Evolutionary conservation across 1,140 invertebrate genomes (phyloP), one percentile per base, ranked within the genome.

Genomic region (Trachymyrmex septentrionalis): DNA sequence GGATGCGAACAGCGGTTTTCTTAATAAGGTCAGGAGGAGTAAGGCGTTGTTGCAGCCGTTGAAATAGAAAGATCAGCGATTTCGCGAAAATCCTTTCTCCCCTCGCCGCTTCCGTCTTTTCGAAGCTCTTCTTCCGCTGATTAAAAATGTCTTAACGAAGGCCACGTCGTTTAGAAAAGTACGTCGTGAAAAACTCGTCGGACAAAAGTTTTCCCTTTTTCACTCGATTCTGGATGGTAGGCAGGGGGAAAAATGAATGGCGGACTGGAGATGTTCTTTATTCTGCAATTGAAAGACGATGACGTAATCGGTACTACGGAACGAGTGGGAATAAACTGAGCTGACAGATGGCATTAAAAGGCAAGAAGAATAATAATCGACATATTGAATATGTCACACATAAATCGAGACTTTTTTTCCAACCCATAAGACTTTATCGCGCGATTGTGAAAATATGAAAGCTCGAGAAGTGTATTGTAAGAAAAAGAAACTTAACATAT

Each of bases 141-240:
- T 93, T 93, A 92, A 92, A 92, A 92, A 92, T 88, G 88, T 92
- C 92, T 92, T 92, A 91, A 92, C 91, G 90, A 93, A 88, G 82
- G 76, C 59, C 16, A 24, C 77, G 84, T 75, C 78, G 81, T 90
- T 92, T 90, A 88, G 87, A 92, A 92, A 92, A 91, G 88, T 90
- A 85, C 88, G n/a, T n/a, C n/a, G n/a, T 91, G 91, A 92, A 91
- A 91, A 86, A 85, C 72, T 88, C 82, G 80, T 61, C 64, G 24
- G 76, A 80, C 34, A 73, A 91, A 90, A 87, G 71, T 88, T 87
- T 88, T 64, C 71, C 53, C 81, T 80, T 88, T 86, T 86, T 86
- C 78, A 38, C 19, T 44, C 67, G 80, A 72, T 80, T 50, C 48
- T 16, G 77, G 14, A 5, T 38, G 7, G 55, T 30, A 64, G 59